Base-by-base conservation (phyloP, 1,140 invertebrate species). In the Harpegnathos saltator region DNA sequence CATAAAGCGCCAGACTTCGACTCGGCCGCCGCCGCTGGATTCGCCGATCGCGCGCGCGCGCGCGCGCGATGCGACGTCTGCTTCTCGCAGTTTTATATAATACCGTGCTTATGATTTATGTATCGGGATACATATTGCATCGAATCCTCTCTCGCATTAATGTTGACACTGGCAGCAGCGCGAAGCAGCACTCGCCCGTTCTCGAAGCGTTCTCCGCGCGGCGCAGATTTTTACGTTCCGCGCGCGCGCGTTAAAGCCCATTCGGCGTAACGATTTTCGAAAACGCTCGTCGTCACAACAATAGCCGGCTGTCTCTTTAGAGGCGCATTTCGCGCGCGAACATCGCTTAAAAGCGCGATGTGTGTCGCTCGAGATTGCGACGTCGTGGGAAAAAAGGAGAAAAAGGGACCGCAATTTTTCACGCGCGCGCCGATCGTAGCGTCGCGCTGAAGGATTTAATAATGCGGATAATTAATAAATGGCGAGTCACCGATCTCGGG, bases 21-120 rank as follows among this genome's bases (percentile, higher is more conserved):
- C 62, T 75, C 59, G n/a, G n/a, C n/a, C n/a, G 85, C 71, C 24
- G 82, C 38, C 66, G 17, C 59, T 54, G 69, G 68, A 84, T 81
- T 69, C 26, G 72, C 59, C 84, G 75, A 56, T 56, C 82, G 75
- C 50, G 66, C 29, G 19, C 14, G 54, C 29, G 50, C 61, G 38
- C 38, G 38, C 38, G 38, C 4, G 38, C 4, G 4, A 9, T 9
- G 24, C 68, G 38, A 17, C 74, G 24, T 52, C 44, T 29, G 71
- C 59, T 4, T 33, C 54, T 71, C 75, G 50, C 77, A 78, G 86
- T 89, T 89, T 88, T 89, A 44, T 44, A 44, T 44, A 89, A 89
- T 89, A 89, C 80, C 62, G 44, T 59, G 84, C 87, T 89, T 88
- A 89, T 89, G 87, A 88, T 88, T 89, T 89, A 88, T 89, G 87